Conservation (phyloP, 2,797 vertebrate genomes). For the Argentina silus region DNA sequence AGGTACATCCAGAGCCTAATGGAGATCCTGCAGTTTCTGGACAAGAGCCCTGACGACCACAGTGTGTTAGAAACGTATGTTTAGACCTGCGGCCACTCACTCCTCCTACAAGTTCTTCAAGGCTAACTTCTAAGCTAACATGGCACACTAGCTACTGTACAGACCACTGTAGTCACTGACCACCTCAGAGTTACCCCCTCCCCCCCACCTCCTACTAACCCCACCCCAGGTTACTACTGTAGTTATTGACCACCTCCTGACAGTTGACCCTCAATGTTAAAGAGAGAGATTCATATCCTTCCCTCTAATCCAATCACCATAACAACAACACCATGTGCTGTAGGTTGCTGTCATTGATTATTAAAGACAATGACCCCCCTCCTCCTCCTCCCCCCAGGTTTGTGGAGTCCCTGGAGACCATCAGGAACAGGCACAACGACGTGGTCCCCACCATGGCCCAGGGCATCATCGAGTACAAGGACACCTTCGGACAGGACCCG, state of each 20-base stretch:
- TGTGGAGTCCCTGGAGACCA: constrained; percentile 79
- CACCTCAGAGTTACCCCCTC: too few relatives aligned
- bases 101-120: not conserved
- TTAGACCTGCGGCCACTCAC: not conserved
- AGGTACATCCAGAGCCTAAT: constrained; percentile 90
- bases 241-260: too few relatives aligned
- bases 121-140: too few relatives aligned
- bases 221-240: too few relatives aligned
- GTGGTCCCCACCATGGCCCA: constrained; percentile 92
- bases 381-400: constrained; percentile 69
- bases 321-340: too few relatives aligned
- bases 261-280: too few relatives aligned
- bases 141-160: too few relatives aligned
- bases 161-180: too few relatives aligned
- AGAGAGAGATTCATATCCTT: too few relatives aligned
- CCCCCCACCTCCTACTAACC: too few relatives aligned
- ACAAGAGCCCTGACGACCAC: constrained; percentile 83
- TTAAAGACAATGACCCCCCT: not conserved
- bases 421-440: constrained; percentile 89
- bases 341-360: not conserved
- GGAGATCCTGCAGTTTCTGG: constrained; percentile 87
- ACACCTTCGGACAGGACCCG: constrained; percentile 76
- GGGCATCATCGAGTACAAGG: constrained; percentile 87
- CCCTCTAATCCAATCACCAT: too few relatives aligned
- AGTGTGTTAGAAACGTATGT: constrained; percentile 83